Conservation (phyloP, 1,140 invertebrate genomes). For the Nomia melanderi region DNA sequence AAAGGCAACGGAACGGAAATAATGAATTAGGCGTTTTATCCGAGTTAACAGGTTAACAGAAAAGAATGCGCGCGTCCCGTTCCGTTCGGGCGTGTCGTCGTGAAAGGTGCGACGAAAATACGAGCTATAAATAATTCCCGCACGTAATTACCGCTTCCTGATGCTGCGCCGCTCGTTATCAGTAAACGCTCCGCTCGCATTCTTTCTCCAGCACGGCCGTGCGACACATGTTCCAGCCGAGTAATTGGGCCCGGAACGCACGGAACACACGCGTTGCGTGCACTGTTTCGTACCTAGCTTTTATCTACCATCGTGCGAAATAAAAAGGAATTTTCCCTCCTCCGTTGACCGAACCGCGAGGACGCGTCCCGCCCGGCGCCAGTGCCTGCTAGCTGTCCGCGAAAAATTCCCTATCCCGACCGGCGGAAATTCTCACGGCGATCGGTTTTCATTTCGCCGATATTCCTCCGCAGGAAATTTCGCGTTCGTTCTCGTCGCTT, state of each 20-base stretch:
- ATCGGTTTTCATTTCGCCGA: too few species aligned
- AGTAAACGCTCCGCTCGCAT: conserved; percentile 24
- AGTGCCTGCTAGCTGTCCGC: too few species aligned
- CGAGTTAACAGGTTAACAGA: too few species aligned
- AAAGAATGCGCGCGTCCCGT: background rate
- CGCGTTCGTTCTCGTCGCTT: too few species aligned
- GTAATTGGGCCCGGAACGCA: conserved; percentile 11
- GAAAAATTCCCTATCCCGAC: too few species aligned
- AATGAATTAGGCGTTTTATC: too few species aligned
- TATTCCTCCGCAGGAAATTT: too few species aligned
- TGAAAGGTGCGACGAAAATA: conserved; percentile 6
- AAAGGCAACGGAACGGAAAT: too few species aligned
- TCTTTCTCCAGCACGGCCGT: conserved; percentile 14
- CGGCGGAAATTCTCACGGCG: too few species aligned
- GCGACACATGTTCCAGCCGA: background rate
- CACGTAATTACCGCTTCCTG: conserved; percentile 31
- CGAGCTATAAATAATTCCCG: conserved; percentile 20
- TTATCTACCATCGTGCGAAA: background rate
- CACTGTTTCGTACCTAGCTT: background rate
- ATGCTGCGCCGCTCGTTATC: conserved; percentile 19
- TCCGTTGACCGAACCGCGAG: too few species aligned
- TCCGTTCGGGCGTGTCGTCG: background rate
- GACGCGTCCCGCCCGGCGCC: too few species aligned
- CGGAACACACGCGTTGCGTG: background rate
- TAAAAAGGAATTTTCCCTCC: too few species aligned